phyloP scores from a whole-genome alignment of 2,888 invertebrate species.

The Horisme vitalbata region DNA sequence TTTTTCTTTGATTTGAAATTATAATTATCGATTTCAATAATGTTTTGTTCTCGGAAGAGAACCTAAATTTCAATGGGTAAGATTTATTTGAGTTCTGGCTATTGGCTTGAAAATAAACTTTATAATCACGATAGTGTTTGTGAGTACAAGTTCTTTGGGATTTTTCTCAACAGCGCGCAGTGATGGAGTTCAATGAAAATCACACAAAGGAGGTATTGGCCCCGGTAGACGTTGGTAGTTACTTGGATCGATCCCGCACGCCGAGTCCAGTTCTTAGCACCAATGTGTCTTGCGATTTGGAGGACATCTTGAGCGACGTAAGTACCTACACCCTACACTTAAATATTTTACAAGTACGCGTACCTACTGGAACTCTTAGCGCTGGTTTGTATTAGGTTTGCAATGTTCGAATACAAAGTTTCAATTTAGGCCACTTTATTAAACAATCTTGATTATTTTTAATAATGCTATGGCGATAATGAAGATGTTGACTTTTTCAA shows the following conservation, averaged over 20 bases:
- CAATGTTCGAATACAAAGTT: too few relatives aligned
- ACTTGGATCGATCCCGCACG: conserved; percentile 60
- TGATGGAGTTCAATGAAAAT: conserved; percentile 79
- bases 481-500: too few relatives aligned
- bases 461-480: too few relatives aligned
- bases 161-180: conserved; percentile 71
- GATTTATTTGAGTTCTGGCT: conserved; percentile 35
- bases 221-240: conserved; percentile 66
- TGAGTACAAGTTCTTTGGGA: conserved; percentile 50
- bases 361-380: too few relatives aligned
- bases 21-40: conserved; percentile 44
- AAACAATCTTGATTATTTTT: too few relatives aligned
- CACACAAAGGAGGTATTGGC: conserved; percentile 70
- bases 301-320: conserved; percentile 81
- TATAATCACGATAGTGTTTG: conserved; percentile 47
- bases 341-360: too few relatives aligned
- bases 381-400: too few relatives aligned
- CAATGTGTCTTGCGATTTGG: conserved; percentile 72
- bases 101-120: conserved; percentile 30
- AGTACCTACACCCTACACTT: conserved; percentile 33
- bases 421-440: too few relatives aligned
- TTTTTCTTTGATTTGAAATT: conserved; percentile 30
- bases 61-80: conserved; percentile 79
- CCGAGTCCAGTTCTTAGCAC: conserved; percentile 66
- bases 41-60: conserved; percentile 79